phyloP scores from a whole-genome alignment of 2,888 invertebrate genomes.

The Cremastinae sp. region DNA sequence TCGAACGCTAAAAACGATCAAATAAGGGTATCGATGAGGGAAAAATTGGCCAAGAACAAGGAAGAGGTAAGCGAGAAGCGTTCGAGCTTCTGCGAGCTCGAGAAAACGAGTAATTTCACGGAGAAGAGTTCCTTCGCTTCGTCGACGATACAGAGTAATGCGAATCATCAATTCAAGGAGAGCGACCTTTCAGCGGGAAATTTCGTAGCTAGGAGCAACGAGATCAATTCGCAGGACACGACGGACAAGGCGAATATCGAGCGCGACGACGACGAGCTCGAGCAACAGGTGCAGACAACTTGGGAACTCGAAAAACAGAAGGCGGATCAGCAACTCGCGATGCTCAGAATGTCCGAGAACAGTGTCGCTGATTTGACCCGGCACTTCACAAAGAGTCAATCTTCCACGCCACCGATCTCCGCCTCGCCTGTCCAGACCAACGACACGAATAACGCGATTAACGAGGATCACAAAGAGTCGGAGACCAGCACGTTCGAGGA shows the following conservation, averaged over 20 bases:
- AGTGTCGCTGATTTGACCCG: conserved; percentile 62
- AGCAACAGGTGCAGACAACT: conserved; percentile 70
- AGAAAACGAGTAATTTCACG: conserved; percentile 65
- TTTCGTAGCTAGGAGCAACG: conserved; percentile 53
- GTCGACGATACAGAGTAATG: conserved; percentile 13
- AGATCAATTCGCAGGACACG: conserved; percentile 53
- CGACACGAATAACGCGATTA: conserved; percentile 25
- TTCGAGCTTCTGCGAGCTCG: conserved; percentile 71
- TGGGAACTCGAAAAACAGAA: conserved; percentile 78
- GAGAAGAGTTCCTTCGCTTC: conserved; percentile 37
- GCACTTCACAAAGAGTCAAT: conserved; percentile 60
- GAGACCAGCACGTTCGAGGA: conserved; percentile 72
- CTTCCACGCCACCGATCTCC: conserved; percentile 51
- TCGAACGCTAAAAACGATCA: conserved; percentile 77
- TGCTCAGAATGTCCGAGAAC: conserved; percentile 71
- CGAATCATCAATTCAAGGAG: conserved; percentile 61
- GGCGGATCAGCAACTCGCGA: conserved; percentile 73
- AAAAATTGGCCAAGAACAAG: conserved; percentile 73
- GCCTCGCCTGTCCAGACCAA: conserved; percentile 60
- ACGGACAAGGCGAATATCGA: conserved; percentile 55
- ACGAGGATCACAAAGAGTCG: conserved; percentile 59
- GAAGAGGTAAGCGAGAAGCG: conserved; percentile 74
- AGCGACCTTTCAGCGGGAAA: conserved; percentile 61
- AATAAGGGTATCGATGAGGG: conserved; percentile 72
- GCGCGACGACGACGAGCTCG: conserved; percentile 51